Conservation (phyloP, 2,888 invertebrate genomes). For the Cephus spinipes region DNA sequence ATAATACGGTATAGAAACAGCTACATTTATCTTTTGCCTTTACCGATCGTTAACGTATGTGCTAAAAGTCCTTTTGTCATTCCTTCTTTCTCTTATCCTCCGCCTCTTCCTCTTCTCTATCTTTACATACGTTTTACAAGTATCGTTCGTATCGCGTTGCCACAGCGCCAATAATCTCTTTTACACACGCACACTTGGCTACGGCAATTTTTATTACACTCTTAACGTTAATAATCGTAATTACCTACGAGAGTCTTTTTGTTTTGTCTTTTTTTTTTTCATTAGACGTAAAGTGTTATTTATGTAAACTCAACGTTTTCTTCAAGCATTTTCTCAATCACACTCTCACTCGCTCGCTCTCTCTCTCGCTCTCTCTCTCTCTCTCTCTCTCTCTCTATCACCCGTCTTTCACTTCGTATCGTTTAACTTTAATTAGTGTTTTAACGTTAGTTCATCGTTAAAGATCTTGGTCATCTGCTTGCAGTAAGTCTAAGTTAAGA, state of each 20-base stretch:
- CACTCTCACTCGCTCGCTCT: too few species aligned
- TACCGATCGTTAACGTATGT: slow-evolving; percentile 25
- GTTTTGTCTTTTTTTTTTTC: slow-evolving; percentile 17
- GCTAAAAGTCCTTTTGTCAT: slow-evolving; percentile 28
- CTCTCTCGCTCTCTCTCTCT: slow-evolving; percentile 7
- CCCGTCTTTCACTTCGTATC: not conserved
- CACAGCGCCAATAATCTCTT: not conserved
- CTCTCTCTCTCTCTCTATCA: not conserved
- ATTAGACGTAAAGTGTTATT: slow-evolving; percentile 19
- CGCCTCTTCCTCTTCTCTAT: too few species aligned
- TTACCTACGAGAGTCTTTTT: slow-evolving; percentile 21
- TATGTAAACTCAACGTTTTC: slow-evolving; percentile 18
- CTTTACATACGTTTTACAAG: too few species aligned
- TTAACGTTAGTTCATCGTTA: slow-evolving; percentile 34
- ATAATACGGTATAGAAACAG: slow-evolving; percentile 38
- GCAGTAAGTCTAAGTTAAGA: slow-evolving; percentile 33
- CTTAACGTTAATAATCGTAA: slow-evolving; percentile 7
- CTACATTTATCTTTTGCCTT: slow-evolving; percentile 25
- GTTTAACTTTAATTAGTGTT: slow-evolving; percentile 19
- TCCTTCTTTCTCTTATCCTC: slow-evolving; percentile 10
- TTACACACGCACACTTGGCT: slow-evolving; percentile 18
- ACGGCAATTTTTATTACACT: slow-evolving; percentile 22
- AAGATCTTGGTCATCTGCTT: slow-evolving; percentile 44
- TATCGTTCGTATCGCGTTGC: too few species aligned
- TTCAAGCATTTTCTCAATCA: too few species aligned